These are phyloP conservation scores for Cichladusa arquata DNA, from an alignment of 2,113 vertebrate species.

Conservation along the genomic window DNA sequence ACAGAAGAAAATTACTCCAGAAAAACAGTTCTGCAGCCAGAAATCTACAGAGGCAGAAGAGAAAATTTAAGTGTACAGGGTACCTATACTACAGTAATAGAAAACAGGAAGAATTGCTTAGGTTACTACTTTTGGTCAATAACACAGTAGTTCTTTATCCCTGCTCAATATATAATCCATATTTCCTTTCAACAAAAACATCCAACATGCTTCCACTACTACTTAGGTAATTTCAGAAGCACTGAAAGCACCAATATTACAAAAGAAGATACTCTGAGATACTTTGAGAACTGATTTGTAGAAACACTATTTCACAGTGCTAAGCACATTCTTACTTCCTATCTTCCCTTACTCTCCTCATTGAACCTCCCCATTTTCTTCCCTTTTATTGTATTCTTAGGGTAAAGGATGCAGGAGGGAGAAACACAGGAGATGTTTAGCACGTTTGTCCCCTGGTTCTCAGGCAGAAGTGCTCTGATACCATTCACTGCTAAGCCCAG, in stretches of 20 bases:
- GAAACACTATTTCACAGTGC: not conserved
- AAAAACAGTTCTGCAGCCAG: not conserved
- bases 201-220: not conserved
- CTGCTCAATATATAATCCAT: not conserved
- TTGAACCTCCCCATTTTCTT: not conserved
- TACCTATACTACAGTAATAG: not conserved
- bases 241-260: not conserved
- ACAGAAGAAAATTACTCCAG: not conserved
- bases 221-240: not conserved
- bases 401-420: not conserved
- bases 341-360: not conserved
- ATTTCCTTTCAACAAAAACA: not conserved
- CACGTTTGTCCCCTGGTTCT: not conserved
- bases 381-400: not conserved
- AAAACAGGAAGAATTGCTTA: not conserved
- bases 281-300: not conserved
- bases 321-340: not conserved
- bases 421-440: not conserved
- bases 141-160: not conserved
- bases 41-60: not conserved
- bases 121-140: not conserved
- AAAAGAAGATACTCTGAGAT: not conserved
- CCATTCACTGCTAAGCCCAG: not conserved
- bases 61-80: not conserved
- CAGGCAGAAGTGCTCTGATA: not conserved